A percentile compares a stretch with the other conserved stretches of the same genome.
Evolutionary conservation across 2,888 invertebrate species (phyloP).

Genomic region (Leptogaster cylindrica): DNA sequence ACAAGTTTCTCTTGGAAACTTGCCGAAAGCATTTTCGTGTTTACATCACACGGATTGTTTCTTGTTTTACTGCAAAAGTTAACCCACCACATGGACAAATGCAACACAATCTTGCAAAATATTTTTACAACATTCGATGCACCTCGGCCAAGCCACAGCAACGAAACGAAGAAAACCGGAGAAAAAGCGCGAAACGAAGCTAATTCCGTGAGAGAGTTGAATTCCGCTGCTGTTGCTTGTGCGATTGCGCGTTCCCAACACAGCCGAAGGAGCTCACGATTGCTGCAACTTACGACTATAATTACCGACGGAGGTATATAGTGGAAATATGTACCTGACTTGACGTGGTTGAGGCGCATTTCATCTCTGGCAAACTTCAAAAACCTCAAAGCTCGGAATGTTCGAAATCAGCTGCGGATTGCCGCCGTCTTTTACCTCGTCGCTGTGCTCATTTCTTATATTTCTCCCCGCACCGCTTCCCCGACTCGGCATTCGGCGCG

Average conservation of each 20-base stretch:
- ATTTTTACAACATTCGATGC: not conserved
- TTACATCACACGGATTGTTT: slow-evolving; percentile 1
- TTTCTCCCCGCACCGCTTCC: too few species aligned
- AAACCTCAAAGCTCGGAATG: not conserved
- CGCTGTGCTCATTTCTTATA: not conserved
- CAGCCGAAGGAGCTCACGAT: not conserved
- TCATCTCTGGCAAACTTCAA: not conserved
- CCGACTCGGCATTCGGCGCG: too few species aligned
- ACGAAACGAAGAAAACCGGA: slow-evolving; percentile 3
- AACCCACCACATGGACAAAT: not conserved
- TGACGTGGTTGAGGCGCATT: not conserved
- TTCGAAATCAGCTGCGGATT: not conserved
- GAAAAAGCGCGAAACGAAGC: not conserved
- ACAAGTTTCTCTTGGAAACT: not conserved
- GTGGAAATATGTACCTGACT: not conserved
- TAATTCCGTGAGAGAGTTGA: not conserved
- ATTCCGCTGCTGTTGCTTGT: slow-evolving; percentile 1
- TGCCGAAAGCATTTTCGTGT: slow-evolving; percentile 31
- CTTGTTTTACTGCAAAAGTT: not conserved
- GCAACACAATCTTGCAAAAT: not conserved
- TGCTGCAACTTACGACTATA: too few species aligned
- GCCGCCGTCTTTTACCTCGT: not conserved
- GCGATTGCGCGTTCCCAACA: slow-evolving; percentile 20
- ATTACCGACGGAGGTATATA: not conserved
- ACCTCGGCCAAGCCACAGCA: not conserved